phyloP scores from a whole-genome alignment of 2,113 vertebrate species.

The Ammospiza caudacuta region DNA sequence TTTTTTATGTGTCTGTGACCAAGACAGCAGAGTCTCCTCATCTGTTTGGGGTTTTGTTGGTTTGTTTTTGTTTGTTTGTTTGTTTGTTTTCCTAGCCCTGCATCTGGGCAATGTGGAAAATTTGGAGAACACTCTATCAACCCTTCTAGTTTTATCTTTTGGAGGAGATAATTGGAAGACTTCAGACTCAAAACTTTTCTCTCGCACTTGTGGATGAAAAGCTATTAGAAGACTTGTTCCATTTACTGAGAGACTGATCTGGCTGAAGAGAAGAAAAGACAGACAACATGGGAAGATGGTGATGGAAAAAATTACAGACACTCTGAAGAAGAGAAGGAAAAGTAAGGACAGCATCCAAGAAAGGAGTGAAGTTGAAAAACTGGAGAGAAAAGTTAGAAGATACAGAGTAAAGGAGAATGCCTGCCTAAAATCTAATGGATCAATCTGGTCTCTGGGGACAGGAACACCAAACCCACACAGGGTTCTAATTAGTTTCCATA shows the following conservation, averaged over 20 bases:
- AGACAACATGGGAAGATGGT: background rate
- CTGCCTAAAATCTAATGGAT: background rate
- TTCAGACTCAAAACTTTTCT: background rate
- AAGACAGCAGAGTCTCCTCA: slow-evolving; percentile 57
- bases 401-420: background rate
- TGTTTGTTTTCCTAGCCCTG: background rate
- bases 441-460: background rate
- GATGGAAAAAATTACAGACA: background rate
- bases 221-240: background rate
- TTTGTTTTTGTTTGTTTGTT: no score
- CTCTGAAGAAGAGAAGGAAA: background rate
- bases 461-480: background rate
- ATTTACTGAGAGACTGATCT: background rate
- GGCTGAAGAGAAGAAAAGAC: background rate
- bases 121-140: background rate
- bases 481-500: background rate
- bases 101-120: background rate
- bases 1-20: slow-evolving; percentile 51
- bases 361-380: background rate
- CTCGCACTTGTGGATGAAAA: background rate
- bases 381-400: background rate
- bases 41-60: background rate
- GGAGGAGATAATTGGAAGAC: background rate
- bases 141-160: background rate
- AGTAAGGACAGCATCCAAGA: background rate